Conservation (phyloP, 2,888 invertebrate species). For the Yponomeuta evonymella region DNA sequence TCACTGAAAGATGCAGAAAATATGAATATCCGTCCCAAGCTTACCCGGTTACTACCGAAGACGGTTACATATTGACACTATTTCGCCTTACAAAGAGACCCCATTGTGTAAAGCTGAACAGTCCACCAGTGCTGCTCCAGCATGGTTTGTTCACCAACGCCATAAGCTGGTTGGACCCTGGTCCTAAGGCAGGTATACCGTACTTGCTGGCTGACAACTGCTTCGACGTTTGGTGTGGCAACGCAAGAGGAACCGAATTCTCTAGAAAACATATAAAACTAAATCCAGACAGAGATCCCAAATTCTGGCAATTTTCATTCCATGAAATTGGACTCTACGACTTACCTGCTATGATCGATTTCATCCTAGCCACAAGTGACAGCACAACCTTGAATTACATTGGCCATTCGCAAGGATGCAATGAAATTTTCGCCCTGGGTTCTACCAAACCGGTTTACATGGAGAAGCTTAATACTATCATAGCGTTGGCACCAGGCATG, state of each 20-base stretch:
- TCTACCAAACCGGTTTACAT: constrained; percentile 74
- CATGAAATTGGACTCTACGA: constrained; percentile 83
- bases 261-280: constrained; percentile 57
- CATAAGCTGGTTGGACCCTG: constrained; percentile 11
- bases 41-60: constrained; percentile 45
- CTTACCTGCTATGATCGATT: constrained; percentile 82
- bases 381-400: constrained; percentile 77
- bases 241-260: constrained; percentile 36
- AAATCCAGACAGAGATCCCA: constrained; percentile 33
- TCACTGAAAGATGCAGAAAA: constrained; percentile 47
- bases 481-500: constrained; percentile 71
- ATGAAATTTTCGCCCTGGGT: constrained; percentile 75
- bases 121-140: constrained; percentile 15
- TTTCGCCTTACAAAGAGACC: constrained; percentile 40
- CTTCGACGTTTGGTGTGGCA: constrained; percentile 21
- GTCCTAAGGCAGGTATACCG: constrained; percentile 4
- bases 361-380: constrained; percentile 67
- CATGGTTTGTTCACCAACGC: constrained; percentile 17
- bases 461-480: constrained; percentile 71
- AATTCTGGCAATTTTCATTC: constrained; percentile 79
- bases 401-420: constrained; percentile 83
- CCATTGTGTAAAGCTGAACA: constrained; percentile 28
- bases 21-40: constrained; percentile 42
- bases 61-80: constrained; percentile 49
- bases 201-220: constrained; percentile 17